phyloP scores from a whole-genome alignment of 2,797 vertebrate species.

The Pempheris klunzingeri region DNA sequence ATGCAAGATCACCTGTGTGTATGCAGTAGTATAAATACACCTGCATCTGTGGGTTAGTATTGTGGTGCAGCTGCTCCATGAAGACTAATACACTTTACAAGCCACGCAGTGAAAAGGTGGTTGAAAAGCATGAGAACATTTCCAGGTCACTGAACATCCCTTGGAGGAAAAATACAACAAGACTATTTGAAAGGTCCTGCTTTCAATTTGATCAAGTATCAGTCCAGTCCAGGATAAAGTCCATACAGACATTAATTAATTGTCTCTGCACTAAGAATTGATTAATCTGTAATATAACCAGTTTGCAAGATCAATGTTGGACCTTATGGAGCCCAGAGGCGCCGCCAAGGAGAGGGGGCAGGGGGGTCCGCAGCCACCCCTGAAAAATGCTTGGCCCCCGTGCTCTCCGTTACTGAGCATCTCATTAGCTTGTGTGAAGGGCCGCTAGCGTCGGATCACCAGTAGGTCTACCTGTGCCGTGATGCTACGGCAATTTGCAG shows the following conservation, averaged over 20 bases:
- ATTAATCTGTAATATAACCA: not conserved
- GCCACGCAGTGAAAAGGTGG: not conserved
- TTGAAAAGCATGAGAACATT: not conserved
- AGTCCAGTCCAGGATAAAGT: no score
- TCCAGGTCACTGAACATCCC: not conserved
- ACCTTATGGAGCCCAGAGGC: not conserved
- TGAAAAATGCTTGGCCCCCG: no score
- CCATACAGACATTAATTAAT: not conserved
- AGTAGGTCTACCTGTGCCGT: no score
- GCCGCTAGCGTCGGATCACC: no score
- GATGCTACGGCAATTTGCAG: no score
- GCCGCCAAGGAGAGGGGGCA: no score
- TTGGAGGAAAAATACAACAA: no score
- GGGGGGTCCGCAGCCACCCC: no score
- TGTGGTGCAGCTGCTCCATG: not conserved
- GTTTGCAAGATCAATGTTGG: not conserved
- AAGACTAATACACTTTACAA: not conserved
- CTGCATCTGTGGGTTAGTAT: not conserved
- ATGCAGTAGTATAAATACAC: not conserved
- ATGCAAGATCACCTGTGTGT: not conserved
- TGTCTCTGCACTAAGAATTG: not conserved
- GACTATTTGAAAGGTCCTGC: no score
- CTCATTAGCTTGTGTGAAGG: no score
- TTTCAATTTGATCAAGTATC: no score
- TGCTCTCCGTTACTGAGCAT: no score